phyloP scores from a whole-genome alignment of 2,113 vertebrate genomes.

The Lagopus muta region DNA sequence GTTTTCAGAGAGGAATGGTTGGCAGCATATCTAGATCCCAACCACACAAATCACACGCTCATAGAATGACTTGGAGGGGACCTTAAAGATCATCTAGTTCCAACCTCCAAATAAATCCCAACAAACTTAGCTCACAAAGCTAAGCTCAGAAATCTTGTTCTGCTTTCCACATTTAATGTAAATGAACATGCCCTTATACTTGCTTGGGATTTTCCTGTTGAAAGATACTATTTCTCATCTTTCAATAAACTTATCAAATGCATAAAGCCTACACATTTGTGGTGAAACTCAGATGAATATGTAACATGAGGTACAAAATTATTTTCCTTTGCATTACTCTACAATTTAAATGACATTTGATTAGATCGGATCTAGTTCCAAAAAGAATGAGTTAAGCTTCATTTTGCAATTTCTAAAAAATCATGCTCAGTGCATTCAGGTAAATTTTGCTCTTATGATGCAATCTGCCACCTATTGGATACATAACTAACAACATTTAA shows the following conservation, averaged over 20 bases:
- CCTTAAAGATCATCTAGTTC: too few relatives aligned
- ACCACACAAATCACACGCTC: background rate
- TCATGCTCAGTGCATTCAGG: slow-evolving; percentile 55
- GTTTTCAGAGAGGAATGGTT: background rate
- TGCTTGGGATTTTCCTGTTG: background rate
- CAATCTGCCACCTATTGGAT: slow-evolving; percentile 66
- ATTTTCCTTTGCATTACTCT: slow-evolving; percentile 49
- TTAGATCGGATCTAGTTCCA: slow-evolving; percentile 50
- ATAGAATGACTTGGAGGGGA: too few relatives aligned
- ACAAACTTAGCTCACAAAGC: background rate
- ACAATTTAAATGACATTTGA: slow-evolving; percentile 58
- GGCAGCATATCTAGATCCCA: background rate
- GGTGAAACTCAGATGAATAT: background rate
- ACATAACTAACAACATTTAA: slow-evolving; percentile 60
- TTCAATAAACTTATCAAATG: slow-evolving; percentile 5
- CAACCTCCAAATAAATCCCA: background rate
- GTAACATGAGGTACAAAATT: slow-evolving; percentile 18
- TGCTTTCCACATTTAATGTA: background rate
- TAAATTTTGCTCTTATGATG: slow-evolving; percentile 61
- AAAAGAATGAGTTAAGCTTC: slow-evolving; percentile 36
- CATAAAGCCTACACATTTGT: background rate
- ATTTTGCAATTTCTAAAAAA: slow-evolving; percentile 63
- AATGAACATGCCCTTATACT: background rate
- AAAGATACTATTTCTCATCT: background rate
- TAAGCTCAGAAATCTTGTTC: background rate